These are phyloP conservation scores for Acanthopagrus latus DNA, from an alignment of 2,797 vertebrate species.

Conservation along the genomic window DNA sequence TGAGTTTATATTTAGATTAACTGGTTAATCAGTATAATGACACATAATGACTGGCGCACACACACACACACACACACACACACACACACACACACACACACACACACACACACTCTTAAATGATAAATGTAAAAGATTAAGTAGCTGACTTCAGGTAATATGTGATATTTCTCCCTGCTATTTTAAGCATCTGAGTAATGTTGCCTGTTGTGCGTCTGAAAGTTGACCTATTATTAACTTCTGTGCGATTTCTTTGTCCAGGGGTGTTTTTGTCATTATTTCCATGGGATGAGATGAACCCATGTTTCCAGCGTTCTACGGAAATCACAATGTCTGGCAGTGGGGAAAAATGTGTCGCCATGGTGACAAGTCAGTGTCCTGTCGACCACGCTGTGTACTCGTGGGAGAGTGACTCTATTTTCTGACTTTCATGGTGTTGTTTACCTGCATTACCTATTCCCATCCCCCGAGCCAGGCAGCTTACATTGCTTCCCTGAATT, in stretches of 20 bases:
- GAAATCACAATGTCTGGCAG: slow-evolving; percentile 61
- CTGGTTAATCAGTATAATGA: slow-evolving; percentile 52
- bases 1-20: slow-evolving; percentile 42
- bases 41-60: slow-evolving; percentile 3
- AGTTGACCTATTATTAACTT: background rate
- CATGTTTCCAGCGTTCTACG: slow-evolving; percentile 9
- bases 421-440: slow-evolving; percentile 49
- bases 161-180: background rate
- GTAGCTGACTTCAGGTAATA: background rate
- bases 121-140: slow-evolving; percentile 8
- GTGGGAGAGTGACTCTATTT: slow-evolving; percentile 53
- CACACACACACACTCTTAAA: slow-evolving; percentile 3
- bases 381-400: slow-evolving; percentile 39
- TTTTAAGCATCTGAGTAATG: background rate
- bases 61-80: background rate
- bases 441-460: slow-evolving; percentile 56
- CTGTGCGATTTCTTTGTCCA: slow-evolving; percentile 34
- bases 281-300: slow-evolving; percentile 34
- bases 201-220: background rate
- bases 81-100: background rate
- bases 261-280: slow-evolving; percentile 52
- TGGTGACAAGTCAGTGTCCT: slow-evolving; percentile 73
- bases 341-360: slow-evolving; percentile 70
- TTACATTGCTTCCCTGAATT: slow-evolving; percentile 13
- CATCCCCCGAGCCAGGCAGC: slow-evolving; percentile 1